Percentiles rank a stretch among this genome's conserved stretches.
phyloP scores from a whole-genome alignment of 2,888 invertebrate genomes.

The Druceiella hillmani region DNA sequence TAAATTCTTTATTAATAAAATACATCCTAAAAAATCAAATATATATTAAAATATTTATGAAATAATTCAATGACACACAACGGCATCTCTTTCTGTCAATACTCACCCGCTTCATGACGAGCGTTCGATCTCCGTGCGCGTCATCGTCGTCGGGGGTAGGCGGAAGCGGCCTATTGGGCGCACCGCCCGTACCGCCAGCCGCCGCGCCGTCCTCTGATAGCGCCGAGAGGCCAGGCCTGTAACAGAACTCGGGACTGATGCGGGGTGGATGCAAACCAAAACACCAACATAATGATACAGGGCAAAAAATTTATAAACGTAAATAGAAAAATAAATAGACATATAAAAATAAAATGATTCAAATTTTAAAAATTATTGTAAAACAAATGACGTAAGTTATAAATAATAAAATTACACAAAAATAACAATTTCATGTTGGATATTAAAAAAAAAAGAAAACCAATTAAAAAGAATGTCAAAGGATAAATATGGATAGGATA shows the following conservation, averaged over 20 bases:
- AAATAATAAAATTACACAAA: constrained; percentile 26
- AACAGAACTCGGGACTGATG: constrained; percentile 78
- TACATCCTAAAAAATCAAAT: no score
- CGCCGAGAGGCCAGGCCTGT: constrained; percentile 66
- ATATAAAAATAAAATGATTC: constrained; percentile 10
- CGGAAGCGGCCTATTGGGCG: constrained; percentile 89
- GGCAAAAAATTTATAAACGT: constrained; percentile 8
- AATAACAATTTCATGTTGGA: constrained; percentile 14
- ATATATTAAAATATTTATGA: no score
- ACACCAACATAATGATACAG: constrained; percentile 26
- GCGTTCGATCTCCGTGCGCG: constrained; percentile 73
- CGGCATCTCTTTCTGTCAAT: no score
- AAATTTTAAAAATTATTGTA: no score
- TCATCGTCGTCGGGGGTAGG: constrained; percentile 94
- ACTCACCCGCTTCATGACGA: constrained; percentile 90
- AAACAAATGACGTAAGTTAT: constrained; percentile 22
- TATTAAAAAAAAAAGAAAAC: constrained; percentile 22
- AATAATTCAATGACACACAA: no score
- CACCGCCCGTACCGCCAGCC: constrained; percentile 54
- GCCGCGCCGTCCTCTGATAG: constrained; percentile 49
- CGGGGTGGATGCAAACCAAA: constrained; percentile 32
- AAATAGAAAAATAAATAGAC: constrained; percentile 14
- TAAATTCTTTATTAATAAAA: no score
- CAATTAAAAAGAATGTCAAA: constrained; percentile 16
- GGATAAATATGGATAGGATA: constrained; percentile 9